These are phyloP conservation scores for Prionace glauca DNA, from an alignment of 2,797 vertebrate species.

Conservation along the genomic window DNA sequence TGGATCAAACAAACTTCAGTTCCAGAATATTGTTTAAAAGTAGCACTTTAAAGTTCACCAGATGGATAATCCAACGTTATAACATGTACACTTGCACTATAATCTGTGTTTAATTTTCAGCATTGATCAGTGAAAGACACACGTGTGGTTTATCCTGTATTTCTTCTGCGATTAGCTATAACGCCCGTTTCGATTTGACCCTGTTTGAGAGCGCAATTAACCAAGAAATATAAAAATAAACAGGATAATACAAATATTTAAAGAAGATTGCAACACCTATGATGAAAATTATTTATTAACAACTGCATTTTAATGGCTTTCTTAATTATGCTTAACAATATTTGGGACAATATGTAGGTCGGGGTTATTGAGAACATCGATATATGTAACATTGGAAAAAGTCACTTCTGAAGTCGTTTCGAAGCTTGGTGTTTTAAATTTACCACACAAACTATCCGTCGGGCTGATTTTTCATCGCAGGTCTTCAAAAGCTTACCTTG, in stretches of 20 bases:
- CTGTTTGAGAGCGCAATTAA: neutral
- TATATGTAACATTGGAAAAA: neutral
- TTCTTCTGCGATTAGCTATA: neutral
- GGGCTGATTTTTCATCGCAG: neutral
- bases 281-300: neutral
- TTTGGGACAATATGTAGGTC: neutral
- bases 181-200: neutral
- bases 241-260: neutral
- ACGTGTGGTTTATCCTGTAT: neutral
- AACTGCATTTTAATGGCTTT: neutral
- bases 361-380: neutral
- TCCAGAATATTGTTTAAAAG: neutral
- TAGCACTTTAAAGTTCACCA: neutral
- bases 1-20: neutral
- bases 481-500: neutral
- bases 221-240: neutral
- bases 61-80: neutral
- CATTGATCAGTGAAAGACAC: neutral
- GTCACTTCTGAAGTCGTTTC: neutral
- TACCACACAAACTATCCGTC: neutral
- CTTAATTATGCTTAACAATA: neutral
- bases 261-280: neutral
- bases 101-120: neutral
- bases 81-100: neutral
- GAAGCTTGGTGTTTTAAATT: neutral